A percentile compares a stretch with the other conserved stretches of the same genome.
phyloP scores from a whole-genome alignment of 2,797 vertebrate genomes.

The Tokudaia muenninki region DNA sequence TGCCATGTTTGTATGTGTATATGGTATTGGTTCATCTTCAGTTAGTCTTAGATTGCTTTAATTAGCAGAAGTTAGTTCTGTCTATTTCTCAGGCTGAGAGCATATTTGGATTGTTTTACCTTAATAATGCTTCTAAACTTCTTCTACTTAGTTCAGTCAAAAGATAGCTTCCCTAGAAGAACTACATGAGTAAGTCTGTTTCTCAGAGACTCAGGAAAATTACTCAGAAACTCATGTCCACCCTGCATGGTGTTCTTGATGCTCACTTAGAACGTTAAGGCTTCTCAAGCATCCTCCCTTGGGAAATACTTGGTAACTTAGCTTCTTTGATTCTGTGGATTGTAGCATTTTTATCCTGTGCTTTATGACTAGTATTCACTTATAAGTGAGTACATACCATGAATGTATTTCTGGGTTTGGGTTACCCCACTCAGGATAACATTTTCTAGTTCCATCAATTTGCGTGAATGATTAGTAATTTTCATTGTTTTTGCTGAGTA shows the following conservation, averaged over 20 bases:
- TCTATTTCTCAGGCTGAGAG: neutral
- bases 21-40: neutral
- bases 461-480: too few species aligned
- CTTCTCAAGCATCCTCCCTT: neutral
- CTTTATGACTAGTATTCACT: neutral
- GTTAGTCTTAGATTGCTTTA: neutral
- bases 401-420: neutral
- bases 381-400: too few species aligned
- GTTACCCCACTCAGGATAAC: neutral
- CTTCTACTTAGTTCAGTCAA: neutral
- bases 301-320: neutral
- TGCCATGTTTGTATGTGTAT: neutral
- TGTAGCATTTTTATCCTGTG: neutral
- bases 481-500: neutral
- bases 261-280: neutral
- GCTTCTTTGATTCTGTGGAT: neutral
- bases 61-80: neutral
- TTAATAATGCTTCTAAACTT: neutral
- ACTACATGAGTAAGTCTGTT: neutral
- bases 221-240: neutral
- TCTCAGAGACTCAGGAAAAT: neutral
- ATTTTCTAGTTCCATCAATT: neutral
- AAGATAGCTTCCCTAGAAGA: neutral
- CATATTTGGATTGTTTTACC: neutral
- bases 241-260: fast-evolving